Percentiles rank a stretch among this genome's conserved stretches.
Conservation (phyloP, 2,797 vertebrate genomes). For the Geotrypetes seraphini region DNA sequence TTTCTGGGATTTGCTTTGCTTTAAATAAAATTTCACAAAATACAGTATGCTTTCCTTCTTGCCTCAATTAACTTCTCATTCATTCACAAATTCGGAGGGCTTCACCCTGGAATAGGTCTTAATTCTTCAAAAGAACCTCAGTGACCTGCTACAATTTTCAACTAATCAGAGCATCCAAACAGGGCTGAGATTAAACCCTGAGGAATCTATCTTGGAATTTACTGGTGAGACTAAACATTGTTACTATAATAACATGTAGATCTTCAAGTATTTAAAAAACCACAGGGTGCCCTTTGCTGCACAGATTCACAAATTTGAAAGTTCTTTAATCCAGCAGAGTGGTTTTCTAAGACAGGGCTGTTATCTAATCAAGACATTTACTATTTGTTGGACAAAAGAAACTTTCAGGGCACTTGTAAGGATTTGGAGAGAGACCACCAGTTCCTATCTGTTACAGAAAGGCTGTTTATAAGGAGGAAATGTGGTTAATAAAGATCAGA, state of each 20-base stretch:
- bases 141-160: constrained; percentile 49
- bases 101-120: constrained; percentile 50
- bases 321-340: constrained; percentile 17
- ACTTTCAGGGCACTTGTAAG: constrained; percentile 13
- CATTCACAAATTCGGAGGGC: constrained; percentile 58
- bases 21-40: constrained; percentile 40
- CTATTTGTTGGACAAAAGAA: constrained; percentile 23
- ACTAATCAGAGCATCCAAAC: constrained; percentile 43
- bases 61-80: constrained; percentile 57
- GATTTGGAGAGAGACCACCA: not conserved
- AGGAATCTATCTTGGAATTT: constrained; percentile 37
- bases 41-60: constrained; percentile 45
- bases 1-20: not conserved
- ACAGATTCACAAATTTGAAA: constrained; percentile 34
- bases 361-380: constrained; percentile 33
- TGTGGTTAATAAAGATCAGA: constrained; percentile 18
- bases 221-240: constrained; percentile 37
- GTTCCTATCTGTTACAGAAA: not conserved
- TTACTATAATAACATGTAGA: constrained; percentile 30
- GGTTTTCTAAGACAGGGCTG: constrained; percentile 14
- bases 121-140: constrained; percentile 47
- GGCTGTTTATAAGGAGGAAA: constrained; percentile 14
- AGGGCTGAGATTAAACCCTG: constrained; percentile 32
- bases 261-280: constrained; percentile 33
- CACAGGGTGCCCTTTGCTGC: constrained; percentile 16